These are phyloP conservation scores for Triplophysa bombifrons DNA, from an alignment of 2,797 vertebrate genomes.

Conservation along the genomic window DNA sequence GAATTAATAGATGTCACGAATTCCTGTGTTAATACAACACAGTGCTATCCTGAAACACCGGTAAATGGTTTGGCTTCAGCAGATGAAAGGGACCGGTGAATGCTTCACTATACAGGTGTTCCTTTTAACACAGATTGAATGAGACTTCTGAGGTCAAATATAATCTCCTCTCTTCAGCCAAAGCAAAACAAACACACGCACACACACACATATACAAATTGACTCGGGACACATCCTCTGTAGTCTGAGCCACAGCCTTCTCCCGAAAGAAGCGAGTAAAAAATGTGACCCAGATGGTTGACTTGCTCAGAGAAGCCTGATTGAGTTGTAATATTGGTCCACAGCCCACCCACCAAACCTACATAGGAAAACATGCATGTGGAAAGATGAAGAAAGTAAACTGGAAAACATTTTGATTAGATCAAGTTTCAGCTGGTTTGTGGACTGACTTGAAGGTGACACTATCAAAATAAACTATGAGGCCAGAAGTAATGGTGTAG, in stretches of 20 bases:
- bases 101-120: constrained; percentile 61
- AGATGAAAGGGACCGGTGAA: background rate
- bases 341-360: constrained; percentile 77
- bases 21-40: background rate
- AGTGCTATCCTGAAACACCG: background rate
- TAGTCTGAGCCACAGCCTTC: constrained; percentile 67
- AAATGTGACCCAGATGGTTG: constrained; percentile 76
- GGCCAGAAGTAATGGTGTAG: constrained; percentile 41
- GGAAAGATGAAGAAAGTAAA: constrained; percentile 82
- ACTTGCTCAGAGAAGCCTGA: constrained; percentile 71
- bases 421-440: constrained; percentile 78
- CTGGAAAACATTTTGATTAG: constrained; percentile 85
- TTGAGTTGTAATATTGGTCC: constrained; percentile 76
- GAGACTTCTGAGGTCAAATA: constrained; percentile 61
- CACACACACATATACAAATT: constrained; percentile 15
- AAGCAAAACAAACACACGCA: constrained; percentile 52
- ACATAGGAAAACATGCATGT: constrained; percentile 81
- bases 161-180: constrained; percentile 49
- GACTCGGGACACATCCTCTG: constrained; percentile 68
- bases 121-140: constrained; percentile 58
- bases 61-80: background rate
- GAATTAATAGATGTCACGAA: too few relatives aligned
- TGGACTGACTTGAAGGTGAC: constrained; percentile 78
- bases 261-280: constrained; percentile 78
- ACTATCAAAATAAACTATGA: constrained; percentile 78